A percentile compares a stretch with the other conserved stretches of the same genome.
These are phyloP conservation scores for Tiliacea citrago DNA, from an alignment of 2,888 invertebrate species.

Conservation along the genomic window DNA sequence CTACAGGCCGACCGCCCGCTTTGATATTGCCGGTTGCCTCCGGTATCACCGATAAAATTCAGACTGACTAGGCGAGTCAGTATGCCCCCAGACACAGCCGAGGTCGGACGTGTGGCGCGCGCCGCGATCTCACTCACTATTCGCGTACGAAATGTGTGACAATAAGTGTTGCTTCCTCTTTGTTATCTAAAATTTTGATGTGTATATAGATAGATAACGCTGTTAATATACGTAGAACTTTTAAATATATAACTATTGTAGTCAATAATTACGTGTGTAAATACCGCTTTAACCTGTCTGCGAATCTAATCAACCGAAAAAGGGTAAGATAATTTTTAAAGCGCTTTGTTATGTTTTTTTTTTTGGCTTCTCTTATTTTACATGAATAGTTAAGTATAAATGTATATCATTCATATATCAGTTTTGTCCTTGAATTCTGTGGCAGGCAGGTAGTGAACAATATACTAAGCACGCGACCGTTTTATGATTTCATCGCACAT, in stretches of 20 bases:
- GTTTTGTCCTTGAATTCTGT: conserved; percentile 68
- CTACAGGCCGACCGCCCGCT: conserved; percentile 72
- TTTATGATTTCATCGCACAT: conserved; percentile 72
- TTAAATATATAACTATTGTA: conserved; percentile 49
- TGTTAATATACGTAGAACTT: conserved; percentile 63
- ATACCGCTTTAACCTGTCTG: conserved; percentile 63
- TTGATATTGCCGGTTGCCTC: conserved; percentile 73
- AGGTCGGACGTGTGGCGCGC: conserved; percentile 80
- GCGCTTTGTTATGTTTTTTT: conserved; percentile 39
- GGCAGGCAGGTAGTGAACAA: conserved; percentile 61
- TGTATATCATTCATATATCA: conserved; percentile 35
- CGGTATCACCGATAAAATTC: conserved; percentile 72
- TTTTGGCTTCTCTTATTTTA: conserved; percentile 42
- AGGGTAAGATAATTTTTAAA: conserved; percentile 71
- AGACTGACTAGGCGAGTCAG: conserved; percentile 75
- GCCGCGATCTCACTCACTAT: conserved; percentile 73
- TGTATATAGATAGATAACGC: conserved; percentile 73
- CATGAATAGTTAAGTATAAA: conserved; percentile 25
- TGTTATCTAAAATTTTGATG: conserved; percentile 82
- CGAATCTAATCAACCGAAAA: conserved; percentile 70
- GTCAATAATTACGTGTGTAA: conserved; percentile 63
- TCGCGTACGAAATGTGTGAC: conserved; percentile 89
- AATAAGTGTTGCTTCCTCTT: conserved; percentile 90
- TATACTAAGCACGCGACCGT: conserved; percentile 73
- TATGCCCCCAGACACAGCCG: conserved; percentile 81